Evolutionary conservation across 92 coral and sea anemone genomes (phyloP).

Genomic region (Zoanthus sociatus): DNA sequence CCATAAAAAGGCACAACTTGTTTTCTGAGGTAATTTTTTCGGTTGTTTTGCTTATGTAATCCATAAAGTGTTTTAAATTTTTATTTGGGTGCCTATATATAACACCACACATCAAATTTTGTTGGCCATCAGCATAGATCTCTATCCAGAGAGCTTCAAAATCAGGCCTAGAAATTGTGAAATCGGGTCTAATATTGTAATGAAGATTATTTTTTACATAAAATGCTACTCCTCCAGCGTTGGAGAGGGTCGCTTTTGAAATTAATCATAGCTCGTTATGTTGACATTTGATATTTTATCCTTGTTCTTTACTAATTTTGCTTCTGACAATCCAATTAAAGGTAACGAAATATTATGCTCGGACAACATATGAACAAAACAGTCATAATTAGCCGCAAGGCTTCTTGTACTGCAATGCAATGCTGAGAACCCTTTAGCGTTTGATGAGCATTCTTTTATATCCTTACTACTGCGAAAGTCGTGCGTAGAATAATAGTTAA

Average conservation of each 20-base stretch:
- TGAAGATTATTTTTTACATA: conserved; percentile 8
- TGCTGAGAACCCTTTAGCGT: conserved; percentile 22
- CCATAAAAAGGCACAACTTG: too few species aligned
- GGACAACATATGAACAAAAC: conserved; percentile 2
- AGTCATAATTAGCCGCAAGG: background rate
- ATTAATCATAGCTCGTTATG: conserved; percentile 31
- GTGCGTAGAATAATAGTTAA: conserved; percentile 10
- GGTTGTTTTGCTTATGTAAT: background rate
- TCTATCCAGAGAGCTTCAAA: background rate
- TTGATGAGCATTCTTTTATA: conserved; percentile 26
- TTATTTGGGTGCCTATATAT: too few species aligned
- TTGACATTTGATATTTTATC: conserved; percentile 12
- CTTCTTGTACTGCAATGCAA: conserved; percentile 33
- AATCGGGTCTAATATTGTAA: background rate
- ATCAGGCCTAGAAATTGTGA: too few species aligned
- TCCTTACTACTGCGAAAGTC: conserved; percentile 18
- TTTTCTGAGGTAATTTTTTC: too few species aligned
- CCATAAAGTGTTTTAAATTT: background rate
- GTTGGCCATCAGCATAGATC: background rate
- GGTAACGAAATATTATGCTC: conserved; percentile 21
- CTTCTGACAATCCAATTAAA: conserved; percentile 25
- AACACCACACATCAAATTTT: too few species aligned
- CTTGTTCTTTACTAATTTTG: background rate
- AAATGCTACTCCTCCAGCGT: conserved; percentile 41
- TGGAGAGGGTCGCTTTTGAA: background rate